Evolutionary conservation across 2,113 vertebrate genomes (phyloP), one percentile per base, ranked within the genome.

Genomic region (Corydoras sp.): DNA sequence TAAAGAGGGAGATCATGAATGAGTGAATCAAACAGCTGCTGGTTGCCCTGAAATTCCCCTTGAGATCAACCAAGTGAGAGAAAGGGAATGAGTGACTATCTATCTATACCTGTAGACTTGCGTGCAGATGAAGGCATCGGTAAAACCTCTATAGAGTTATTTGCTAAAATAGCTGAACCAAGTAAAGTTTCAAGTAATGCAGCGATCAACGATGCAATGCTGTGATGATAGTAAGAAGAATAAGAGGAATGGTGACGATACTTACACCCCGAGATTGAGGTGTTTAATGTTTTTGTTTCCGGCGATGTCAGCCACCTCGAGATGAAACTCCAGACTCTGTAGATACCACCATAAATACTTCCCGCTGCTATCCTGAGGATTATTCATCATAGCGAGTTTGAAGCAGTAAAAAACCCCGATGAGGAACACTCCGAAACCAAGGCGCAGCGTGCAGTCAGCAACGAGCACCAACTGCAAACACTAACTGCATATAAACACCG

Each of bases 321-420:
- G 81, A n/a, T 84, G 73, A 71, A 91, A 86, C 14, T 86, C 89
- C 13, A 89, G 66, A 13, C 78, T 79, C 10, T 86, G 77, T 0
- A 91, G 88, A 58, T 77, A 54, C 76, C 82, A 86, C 89, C 89
- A 91, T 14, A 91, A 67, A 76, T 89, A 80, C 55, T 81, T 81
- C 0, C 86, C 84, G 10, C 82, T 82, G 7, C 56, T 62, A 24
- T 81, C 85, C 60, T 84, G 83, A 60, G 61, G 65, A 50, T 60
- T 68, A 32, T 68, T 70, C 82, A 83, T 83, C 32, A 65, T 73
- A 53, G 12, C 58, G 50, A 4, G 2, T 10, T 18, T 30, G 30
- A 66, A 58, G 3, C 9, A 3, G 13, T 55, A 48, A 18, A 15
- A 18, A 18, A 35, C 58, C 58, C 6, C 51, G 14, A 53, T 54